Evolutionary conservation across 2,888 invertebrate genomes (phyloP), one percentile per base, ranked within the genome.

Genomic region (Eupithecia exiguata): DNA sequence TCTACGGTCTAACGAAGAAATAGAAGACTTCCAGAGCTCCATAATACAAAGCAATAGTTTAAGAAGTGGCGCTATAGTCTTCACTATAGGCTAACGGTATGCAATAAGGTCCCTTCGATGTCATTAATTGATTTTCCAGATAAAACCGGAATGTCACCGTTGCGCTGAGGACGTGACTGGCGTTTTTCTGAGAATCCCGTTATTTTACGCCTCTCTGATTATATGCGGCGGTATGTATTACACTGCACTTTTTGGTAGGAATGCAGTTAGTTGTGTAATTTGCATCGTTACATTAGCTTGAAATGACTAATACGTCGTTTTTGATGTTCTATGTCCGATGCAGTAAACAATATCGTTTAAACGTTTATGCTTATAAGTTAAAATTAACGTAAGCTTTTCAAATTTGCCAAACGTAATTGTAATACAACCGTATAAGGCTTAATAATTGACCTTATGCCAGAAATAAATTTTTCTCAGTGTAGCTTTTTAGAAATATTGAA

Each of bases 111-210:
- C 58, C 58, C 58, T 25, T 58, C 14, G 25, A 4, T 16, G 58
- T 79, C 84, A 84, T 86, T 89, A 92, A 92, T 92, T 91, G 92
- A 91, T 91, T 91, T 87, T 74, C 80, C 85, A 90, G 91, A 91
- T 91, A 91, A 89, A 84, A 80, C 82, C 73, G 86, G 87, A 89
- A 91, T 91, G 91, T 88, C 89, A 88, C 87, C 14, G 25, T 58
- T 87, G 80, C 80, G 30, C 58, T 80, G 77, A 76, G 71, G 78
- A 79, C 78, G 78, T 77, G 78, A 79, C 80, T 78, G 68, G 79
- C 76, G 74, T 80, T 80, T n/a, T 81, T 79, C 77, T 76, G 75
- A 74, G 78, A 81, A 84, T 82, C 79, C 78, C 77, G 74, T 81
- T 77, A 83, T 84, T 84, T 82, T 74, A 83, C 81, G 79, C 78